These are phyloP conservation scores for Epinotia demarniana DNA, from an alignment of 2,888 invertebrate species.

Conservation along the genomic window DNA sequence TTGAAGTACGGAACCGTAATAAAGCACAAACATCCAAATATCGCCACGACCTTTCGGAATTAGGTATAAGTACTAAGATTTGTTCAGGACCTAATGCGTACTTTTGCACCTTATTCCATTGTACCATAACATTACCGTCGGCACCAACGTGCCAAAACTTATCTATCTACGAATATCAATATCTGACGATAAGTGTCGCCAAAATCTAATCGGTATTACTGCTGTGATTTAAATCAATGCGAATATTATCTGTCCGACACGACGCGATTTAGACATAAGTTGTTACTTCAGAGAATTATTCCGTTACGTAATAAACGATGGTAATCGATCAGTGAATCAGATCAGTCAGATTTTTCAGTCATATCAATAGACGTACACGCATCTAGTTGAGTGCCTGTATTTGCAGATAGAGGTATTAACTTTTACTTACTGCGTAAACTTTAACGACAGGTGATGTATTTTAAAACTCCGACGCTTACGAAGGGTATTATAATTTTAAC, in stretches of 20 bases:
- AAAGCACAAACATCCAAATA: too few species aligned
- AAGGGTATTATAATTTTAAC: too few species aligned
- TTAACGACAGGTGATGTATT: neutral
- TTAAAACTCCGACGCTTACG: too few species aligned
- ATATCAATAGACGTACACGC: neutral
- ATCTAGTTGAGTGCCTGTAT: neutral
- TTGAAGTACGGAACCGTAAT: too few species aligned
- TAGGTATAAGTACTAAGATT: too few species aligned
- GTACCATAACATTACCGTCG: neutral
- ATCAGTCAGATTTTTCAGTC: neutral
- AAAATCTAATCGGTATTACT: slow-evolving; percentile 10
- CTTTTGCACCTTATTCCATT: too few species aligned
- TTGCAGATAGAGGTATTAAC: neutral
- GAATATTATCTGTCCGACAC: neutral
- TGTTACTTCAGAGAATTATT: neutral
- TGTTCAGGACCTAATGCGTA: too few species aligned
- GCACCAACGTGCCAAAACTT: neutral
- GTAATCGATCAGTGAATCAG: neutral
- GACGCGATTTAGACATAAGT: too few species aligned
- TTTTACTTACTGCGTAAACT: neutral
- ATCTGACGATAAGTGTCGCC: neutral
- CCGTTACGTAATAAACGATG: neutral
- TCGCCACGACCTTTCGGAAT: too few species aligned
- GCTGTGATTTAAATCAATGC: slow-evolving; percentile 20
- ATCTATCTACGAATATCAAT: slow-evolving; percentile 1